These are phyloP conservation scores for Sarcophilus harrisii DNA, from an alignment of 2,797 vertebrate species.

Conservation along the genomic window DNA sequence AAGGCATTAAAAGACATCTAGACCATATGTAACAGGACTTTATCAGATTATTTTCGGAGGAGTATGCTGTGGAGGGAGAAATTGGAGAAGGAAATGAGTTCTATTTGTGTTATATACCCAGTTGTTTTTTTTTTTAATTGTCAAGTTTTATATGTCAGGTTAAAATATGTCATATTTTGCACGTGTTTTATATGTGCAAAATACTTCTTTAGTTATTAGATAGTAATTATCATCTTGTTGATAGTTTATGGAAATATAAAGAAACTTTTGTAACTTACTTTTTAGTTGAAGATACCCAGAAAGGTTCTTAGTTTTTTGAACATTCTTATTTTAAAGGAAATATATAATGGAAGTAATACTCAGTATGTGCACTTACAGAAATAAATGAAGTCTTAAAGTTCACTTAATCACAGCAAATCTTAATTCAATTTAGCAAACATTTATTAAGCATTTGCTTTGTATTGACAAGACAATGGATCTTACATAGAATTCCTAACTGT, in stretches of 20 bases:
- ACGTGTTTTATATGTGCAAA: neutral
- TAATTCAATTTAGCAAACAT: slow-evolving; percentile 4
- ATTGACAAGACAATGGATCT: slow-evolving; percentile 5
- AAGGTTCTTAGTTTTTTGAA: slow-evolving; percentile 30
- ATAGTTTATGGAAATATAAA: neutral
- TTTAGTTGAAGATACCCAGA: slow-evolving; percentile 33
- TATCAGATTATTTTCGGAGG: neutral
- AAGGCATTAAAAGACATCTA: neutral
- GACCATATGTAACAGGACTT: neutral
- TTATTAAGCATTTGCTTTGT: slow-evolving; percentile 44
- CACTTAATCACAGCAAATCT: slow-evolving; percentile 1
- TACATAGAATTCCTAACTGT: slow-evolving; percentile 47
- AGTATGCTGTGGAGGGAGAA: slow-evolving; percentile 12
- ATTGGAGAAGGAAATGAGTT: slow-evolving; percentile 54
- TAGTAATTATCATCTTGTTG: neutral
- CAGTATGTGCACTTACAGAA: neutral
- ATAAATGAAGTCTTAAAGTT: slow-evolving; percentile 46
- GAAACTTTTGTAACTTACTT: slow-evolving; percentile 45
- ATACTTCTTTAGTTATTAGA: slow-evolving; percentile 43
- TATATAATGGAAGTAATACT: neutral
- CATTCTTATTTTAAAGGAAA: neutral
- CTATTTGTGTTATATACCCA: slow-evolving; percentile 58
- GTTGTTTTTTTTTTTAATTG: slow-evolving; percentile 35
- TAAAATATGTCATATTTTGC: too few species aligned
- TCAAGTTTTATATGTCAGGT: slow-evolving; percentile 51